Evolutionary conservation across 2,888 invertebrate genomes (phyloP).

Genomic region (Tillus elongatus): DNA sequence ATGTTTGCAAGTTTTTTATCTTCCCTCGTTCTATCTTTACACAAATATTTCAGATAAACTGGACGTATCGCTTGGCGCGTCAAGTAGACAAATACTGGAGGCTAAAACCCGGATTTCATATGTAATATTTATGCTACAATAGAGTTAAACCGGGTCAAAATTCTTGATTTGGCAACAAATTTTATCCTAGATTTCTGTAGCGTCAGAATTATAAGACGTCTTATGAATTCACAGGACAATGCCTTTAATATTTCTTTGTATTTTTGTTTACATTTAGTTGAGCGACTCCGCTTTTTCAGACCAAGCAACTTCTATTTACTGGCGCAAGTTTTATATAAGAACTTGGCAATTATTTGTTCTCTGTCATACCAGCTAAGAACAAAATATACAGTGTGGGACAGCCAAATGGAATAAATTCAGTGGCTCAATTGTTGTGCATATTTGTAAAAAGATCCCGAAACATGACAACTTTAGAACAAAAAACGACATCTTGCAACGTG

Average conservation of each 20-base stretch:
- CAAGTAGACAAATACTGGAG: constrained; percentile 24
- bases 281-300: no score
- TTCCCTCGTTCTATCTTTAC: constrained; percentile 22
- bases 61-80: constrained; percentile 24
- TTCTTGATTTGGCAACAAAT: constrained; percentile 26
- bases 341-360: no score
- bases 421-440: no score
- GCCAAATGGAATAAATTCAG: no score
- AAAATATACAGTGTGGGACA: no score
- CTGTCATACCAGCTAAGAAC: no score
- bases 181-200: constrained; percentile 17
- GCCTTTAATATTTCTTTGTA: constrained; percentile 11
- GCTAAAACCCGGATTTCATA: constrained; percentile 23
- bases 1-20: no score
- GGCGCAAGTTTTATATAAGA: no score
- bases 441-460: no score
- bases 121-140: constrained; percentile 23
- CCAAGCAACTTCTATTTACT: no score
- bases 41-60: constrained; percentile 29
- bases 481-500: no score
- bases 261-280: constrained; percentile 12
- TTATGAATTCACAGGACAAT: constrained; percentile 16
- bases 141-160: constrained; percentile 22
- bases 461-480: no score
- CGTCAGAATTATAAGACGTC: constrained; percentile 16